These are phyloP conservation scores for Dicrurus megarhynchus DNA, from an alignment of 2,113 vertebrate species.

Conservation along the genomic window DNA sequence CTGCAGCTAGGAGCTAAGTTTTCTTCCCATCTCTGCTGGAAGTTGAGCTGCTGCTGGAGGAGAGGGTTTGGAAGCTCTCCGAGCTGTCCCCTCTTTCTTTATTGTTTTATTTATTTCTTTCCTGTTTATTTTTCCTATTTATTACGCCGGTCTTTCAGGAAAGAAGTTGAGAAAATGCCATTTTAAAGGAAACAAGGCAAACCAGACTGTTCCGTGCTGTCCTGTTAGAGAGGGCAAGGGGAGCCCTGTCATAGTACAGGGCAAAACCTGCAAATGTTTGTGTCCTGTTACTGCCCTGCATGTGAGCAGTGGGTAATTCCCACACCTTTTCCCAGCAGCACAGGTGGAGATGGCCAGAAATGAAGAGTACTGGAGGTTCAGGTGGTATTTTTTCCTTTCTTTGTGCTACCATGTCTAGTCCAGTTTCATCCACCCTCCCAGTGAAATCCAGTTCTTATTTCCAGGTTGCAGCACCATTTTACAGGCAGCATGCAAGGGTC, in stretches of 20 bases:
- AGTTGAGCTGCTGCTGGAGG: not conserved
- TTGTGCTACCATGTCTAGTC: accelerated
- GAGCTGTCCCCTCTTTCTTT: not conserved
- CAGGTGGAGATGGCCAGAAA: not conserved
- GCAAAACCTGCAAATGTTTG: not conserved
- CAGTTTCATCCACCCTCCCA: not conserved
- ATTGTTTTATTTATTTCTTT: not conserved
- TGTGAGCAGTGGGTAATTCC: not conserved
- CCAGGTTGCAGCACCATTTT: not conserved
- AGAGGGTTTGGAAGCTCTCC: not conserved
- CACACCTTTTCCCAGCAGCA: not conserved
- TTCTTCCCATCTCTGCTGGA: not conserved
- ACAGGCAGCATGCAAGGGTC: not conserved
- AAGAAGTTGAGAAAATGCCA: not conserved
- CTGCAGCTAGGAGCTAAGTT: accelerated
- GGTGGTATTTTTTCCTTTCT: not conserved
- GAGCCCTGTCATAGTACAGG: accelerated
- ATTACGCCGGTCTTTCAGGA: not conserved
- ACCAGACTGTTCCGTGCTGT: not conserved
- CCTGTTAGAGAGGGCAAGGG: not conserved
- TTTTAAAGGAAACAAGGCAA: not conserved
- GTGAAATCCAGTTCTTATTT: not conserved
- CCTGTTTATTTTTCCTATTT: not conserved
- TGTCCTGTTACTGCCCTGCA: not conserved
- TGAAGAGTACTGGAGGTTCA: not conserved